Conservation (phyloP, 35 echinoderm and acorn worm genomes). For the Ptychodera flava region DNA sequence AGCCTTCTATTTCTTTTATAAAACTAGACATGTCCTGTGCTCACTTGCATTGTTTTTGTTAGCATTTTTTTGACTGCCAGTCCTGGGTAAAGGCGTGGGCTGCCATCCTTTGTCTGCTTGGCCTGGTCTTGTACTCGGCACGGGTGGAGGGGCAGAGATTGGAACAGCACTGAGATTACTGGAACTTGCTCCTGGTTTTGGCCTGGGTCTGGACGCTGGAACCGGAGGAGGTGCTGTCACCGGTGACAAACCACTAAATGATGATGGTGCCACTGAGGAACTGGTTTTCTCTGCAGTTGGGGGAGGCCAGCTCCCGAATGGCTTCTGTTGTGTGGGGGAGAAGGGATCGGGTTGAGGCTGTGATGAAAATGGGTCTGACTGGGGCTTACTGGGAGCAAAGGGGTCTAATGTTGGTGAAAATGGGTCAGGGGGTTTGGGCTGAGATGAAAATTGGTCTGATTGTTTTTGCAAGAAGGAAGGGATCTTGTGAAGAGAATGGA, state of each 20-base stretch:
- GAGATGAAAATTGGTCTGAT: no score
- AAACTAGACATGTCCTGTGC: neutral
- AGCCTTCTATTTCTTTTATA: neutral
- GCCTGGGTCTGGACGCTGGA: neutral
- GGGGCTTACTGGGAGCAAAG: neutral
- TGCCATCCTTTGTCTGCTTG: neutral
- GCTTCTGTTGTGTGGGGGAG: no score
- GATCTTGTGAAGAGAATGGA: no score
- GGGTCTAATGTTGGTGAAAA: no score
- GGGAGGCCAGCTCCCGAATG: neutral
- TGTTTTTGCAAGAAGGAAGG: no score
- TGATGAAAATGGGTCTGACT: neutral
- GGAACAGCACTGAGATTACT: neutral
- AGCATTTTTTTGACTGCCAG: neutral
- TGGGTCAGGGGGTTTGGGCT: no score
- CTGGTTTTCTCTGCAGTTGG: neutral
- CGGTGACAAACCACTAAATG: no score
- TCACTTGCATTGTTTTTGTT: neutral
- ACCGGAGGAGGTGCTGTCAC: neutral
- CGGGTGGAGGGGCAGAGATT: neutral
- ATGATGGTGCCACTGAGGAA: neutral
- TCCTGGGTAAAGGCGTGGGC: neutral
- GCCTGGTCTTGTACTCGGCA: neutral
- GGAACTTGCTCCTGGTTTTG: neutral
- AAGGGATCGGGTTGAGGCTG: neutral